Evolutionary conservation across 2,113 vertebrate genomes (phyloP).

Genomic region (Seriola aureovittata): DNA sequence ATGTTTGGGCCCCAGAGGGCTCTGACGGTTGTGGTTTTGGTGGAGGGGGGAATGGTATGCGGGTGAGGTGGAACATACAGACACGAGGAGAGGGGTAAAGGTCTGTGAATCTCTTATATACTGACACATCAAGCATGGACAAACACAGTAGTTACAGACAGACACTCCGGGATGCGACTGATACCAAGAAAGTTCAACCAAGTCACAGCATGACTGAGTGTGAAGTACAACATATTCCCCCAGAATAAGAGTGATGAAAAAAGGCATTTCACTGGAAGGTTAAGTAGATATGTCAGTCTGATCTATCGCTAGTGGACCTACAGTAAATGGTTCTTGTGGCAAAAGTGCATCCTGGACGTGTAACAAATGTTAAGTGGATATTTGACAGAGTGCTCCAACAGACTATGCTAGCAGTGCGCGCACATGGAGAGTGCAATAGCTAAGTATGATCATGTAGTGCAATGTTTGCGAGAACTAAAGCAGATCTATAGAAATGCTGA

Average conservation of each 20-base stretch:
- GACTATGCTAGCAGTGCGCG: conserved; percentile 83
- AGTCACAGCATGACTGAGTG: conserved; percentile 46
- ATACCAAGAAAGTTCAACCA: conserved; percentile 62
- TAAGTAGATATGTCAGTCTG: conserved; percentile 36
- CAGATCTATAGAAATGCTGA: conserved; percentile 76
- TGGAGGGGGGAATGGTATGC: conserved; percentile 42
- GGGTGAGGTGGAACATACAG: conserved; percentile 58
- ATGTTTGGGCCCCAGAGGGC: conserved; percentile 35
- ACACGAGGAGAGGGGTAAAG: conserved; percentile 61
- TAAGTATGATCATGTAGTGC: conserved; percentile 79
- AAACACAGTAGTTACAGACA: conserved; percentile 80
- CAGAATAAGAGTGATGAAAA: conserved; percentile 47
- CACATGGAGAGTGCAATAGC: conserved; percentile 79
- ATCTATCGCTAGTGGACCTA: conserved; percentile 16
- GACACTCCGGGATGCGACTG: conserved; percentile 77
- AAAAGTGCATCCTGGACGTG: conserved; percentile 77
- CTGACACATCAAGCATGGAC: conserved; percentile 80
- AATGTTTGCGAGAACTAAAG: conserved; percentile 79
- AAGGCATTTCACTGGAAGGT: conserved; percentile 61
- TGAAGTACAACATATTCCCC: conserved; percentile 26
- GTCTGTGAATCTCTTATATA: conserved; percentile 80
- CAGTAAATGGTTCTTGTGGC: conserved; percentile 54
- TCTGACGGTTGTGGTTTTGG: conserved; percentile 47
- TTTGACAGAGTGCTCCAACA: conserved; percentile 81
- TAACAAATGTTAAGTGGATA: conserved; percentile 83